These are phyloP conservation scores for Tachina fera DNA, from an alignment of 2,888 invertebrate genomes.

Conservation along the genomic window DNA sequence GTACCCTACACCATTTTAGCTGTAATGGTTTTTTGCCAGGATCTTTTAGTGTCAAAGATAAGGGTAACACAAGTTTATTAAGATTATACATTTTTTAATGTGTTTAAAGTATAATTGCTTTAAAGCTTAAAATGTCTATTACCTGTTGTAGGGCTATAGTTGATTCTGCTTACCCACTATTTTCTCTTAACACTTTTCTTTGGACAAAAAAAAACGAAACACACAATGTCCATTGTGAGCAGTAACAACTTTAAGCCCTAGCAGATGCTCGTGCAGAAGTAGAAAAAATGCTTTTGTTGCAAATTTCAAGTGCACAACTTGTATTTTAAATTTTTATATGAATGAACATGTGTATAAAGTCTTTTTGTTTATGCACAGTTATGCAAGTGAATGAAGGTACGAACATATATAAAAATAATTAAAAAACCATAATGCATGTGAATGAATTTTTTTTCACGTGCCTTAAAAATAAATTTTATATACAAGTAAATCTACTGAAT, in stretches of 20 bases:
- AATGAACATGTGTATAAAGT: constrained; percentile 26
- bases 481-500: constrained; percentile 1
- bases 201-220: not conserved
- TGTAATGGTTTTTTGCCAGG: not conserved
- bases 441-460: constrained; percentile 47
- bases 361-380: constrained; percentile 4
- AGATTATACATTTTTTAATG: too few relatives aligned
- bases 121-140: not conserved
- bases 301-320: constrained; percentile 63
- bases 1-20: not conserved
- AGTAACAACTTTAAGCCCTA: not conserved
- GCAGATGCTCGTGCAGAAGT: not conserved
- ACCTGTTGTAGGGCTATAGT: not conserved
- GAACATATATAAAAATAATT: constrained; percentile 30
- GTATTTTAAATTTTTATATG: constrained; percentile 28
- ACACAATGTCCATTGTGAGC: constrained; percentile 32
- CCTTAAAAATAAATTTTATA: not conserved
- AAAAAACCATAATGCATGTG: constrained; percentile 54
- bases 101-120: too few relatives aligned
- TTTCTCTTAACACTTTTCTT: not conserved
- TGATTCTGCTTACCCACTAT: not conserved
- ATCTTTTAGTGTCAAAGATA: too few relatives aligned
- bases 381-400: not conserved
- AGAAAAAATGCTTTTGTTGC: constrained; percentile 61
- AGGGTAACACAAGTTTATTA: too few relatives aligned